Evolutionary conservation across 2,888 invertebrate genomes (phyloP).

Genomic region (Mythimna vitellina): DNA sequence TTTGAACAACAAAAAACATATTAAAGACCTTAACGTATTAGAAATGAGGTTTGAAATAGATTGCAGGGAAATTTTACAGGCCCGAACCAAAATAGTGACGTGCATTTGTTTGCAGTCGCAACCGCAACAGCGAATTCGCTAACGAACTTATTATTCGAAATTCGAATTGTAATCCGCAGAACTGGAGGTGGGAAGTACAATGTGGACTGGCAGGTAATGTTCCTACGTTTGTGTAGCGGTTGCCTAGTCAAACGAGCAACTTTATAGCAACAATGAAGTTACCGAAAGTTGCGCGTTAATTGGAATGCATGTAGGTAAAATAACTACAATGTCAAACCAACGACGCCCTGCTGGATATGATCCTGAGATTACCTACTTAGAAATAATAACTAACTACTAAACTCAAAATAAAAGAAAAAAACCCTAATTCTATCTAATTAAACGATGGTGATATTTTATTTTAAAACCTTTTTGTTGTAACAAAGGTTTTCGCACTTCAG

Average conservation of each 20-base stretch:
- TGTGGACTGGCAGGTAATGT: constrained; percentile 47
- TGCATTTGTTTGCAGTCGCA: constrained; percentile 70
- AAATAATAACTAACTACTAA: no score
- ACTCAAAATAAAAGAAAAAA: no score
- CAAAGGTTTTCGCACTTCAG: no score
- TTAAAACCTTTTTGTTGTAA: no score
- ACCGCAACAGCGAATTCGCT: constrained; percentile 78
- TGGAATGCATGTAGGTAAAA: no score
- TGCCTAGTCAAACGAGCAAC: constrained; percentile 23
- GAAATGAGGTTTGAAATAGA: constrained; percentile 39
- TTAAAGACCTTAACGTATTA: constrained; percentile 31
- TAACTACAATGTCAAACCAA: no score
- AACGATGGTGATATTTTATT: no score
- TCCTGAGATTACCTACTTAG: no score
- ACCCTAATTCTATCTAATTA: no score
- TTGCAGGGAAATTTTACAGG: constrained; percentile 61
- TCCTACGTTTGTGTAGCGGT: constrained; percentile 32
- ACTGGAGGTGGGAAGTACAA: constrained; percentile 46
- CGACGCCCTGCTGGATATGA: no score
- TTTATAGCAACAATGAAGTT: background rate
- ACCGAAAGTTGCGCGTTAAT: background rate
- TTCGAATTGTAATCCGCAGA: constrained; percentile 73
- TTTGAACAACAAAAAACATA: constrained; percentile 15
- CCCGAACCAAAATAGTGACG: constrained; percentile 75
- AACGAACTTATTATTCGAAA: constrained; percentile 84